phyloP scores from a whole-genome alignment of 2,113 vertebrate species.

The Seriola rivoliana region DNA sequence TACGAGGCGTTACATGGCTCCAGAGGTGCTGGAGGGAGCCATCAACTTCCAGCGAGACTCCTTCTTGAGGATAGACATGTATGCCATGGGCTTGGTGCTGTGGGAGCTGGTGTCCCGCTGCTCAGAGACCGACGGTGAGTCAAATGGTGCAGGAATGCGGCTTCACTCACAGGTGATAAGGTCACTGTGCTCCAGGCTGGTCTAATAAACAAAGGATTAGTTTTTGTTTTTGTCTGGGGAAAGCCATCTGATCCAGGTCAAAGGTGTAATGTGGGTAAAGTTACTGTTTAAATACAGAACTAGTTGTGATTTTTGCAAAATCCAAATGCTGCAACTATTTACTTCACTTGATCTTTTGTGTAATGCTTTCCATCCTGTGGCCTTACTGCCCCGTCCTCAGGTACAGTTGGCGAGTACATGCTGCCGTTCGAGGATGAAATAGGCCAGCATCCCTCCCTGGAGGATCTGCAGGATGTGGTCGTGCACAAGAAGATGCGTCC shows the following conservation, averaged over 20 bases:
- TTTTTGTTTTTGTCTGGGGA: slow-evolving; percentile 29
- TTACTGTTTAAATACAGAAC: neutral
- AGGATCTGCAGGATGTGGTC: slow-evolving; percentile 98
- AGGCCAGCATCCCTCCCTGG: slow-evolving; percentile 96
- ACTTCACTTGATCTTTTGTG: neutral
- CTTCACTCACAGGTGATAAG: slow-evolving; percentile 52
- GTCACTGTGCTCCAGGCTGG: slow-evolving; percentile 48
- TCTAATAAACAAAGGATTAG: slow-evolving; percentile 47
- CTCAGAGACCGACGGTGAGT: slow-evolving; percentile 92
- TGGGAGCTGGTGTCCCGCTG: slow-evolving; percentile 97
- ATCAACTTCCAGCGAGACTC: slow-evolving; percentile 99
- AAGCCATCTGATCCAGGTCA: slow-evolving; percentile 10
- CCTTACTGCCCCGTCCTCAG: slow-evolving; percentile 71
- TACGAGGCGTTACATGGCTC: slow-evolving; percentile 98
- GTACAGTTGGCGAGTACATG: slow-evolving; percentile 94
- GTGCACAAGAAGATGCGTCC: slow-evolving; percentile 99
- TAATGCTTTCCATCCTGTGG: slow-evolving; percentile 21
- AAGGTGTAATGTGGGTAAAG: slow-evolving; percentile 4
- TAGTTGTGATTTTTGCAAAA: neutral
- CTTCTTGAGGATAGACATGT: slow-evolving; percentile 99
- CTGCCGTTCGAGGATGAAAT: slow-evolving; percentile 98
- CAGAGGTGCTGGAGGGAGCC: slow-evolving; percentile 97
- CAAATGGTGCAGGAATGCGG: slow-evolving; percentile 34
- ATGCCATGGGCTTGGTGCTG: slow-evolving; percentile 95
- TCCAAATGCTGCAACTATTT: neutral